These are phyloP conservation scores for Diuraphis noxia DNA, from an alignment of 1,140 invertebrate species.

Conservation along the genomic window DNA sequence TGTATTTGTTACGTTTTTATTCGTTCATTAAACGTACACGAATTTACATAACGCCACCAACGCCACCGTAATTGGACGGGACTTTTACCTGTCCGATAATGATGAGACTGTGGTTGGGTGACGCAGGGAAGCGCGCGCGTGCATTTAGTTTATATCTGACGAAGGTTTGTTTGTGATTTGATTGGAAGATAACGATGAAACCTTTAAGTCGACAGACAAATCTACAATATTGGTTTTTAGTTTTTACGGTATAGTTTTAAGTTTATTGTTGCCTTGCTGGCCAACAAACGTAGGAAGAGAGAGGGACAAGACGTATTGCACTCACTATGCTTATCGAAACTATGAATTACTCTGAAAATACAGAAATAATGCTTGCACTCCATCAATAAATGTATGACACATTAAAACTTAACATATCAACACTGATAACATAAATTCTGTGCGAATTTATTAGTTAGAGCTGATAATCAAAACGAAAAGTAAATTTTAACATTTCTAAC, in stretches of 20 bases:
- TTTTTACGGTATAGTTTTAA: neutral
- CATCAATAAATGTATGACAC: neutral
- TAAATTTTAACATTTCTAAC: neutral
- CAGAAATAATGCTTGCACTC: neutral
- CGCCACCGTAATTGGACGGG: neutral
- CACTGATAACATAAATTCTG: too few species aligned
- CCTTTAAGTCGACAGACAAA: neutral
- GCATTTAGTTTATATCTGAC: neutral
- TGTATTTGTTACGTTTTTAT: neutral
- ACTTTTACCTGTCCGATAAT: constrained; percentile 3
- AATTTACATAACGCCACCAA: neutral
- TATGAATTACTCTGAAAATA: neutral
- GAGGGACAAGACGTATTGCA: neutral
- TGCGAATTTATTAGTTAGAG: too few species aligned
- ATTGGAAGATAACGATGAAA: neutral
- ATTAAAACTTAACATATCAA: too few species aligned
- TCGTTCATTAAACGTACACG: neutral
- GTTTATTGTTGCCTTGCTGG: neutral
- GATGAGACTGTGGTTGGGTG: neutral
- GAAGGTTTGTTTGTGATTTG: neutral
- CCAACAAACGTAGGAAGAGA: neutral
- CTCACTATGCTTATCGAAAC: neutral
- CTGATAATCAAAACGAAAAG: neutral
- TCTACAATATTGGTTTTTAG: neutral
- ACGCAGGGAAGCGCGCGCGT: neutral